Base-by-base conservation (phyloP, 2,888 invertebrate species). In the Yponomeuta evonymella region DNA sequence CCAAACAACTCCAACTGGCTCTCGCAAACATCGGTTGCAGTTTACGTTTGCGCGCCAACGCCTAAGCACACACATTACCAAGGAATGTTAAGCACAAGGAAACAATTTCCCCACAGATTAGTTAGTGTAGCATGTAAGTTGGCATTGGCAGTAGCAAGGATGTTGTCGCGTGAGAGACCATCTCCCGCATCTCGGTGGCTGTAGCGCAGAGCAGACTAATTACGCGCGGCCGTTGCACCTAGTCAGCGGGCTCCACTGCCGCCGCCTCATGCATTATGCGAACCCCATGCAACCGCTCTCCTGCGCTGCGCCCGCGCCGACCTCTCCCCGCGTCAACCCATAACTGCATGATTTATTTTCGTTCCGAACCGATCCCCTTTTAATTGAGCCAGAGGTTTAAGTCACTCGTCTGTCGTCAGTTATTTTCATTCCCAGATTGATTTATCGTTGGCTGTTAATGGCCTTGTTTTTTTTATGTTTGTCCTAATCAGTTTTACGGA, bases 151-250 rank as follows among this genome's bases (percentile, higher is more conserved):
- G 67, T 23, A 48, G 67, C 67, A 36, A 67, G 67, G 69, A 36
- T 67, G 72, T 48, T 72, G 79, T 79, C 77, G 79, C 78, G 80
- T 81, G 81, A 80, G 81, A 82, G 81, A 74, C 74, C 77, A 81
- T 81, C 79, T 80, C 73, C 73, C 74, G 78, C 77, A 78, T 73
- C 72, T 72, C 71, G 51, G 51, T 15, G 51, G 72, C 76, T 76
- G 43, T 73, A 73, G 71, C 72, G 71, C 76, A 79, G 79, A 82
- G 71, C 76, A 79, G 79, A 82, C 84, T 86, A 86, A 85, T 87
- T 86, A 83, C 82, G 82, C 83, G 76, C 78, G 87, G 83, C 80
- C 87, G 77, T 82, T 86, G 86, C 84, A 80, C 86, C 79, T 48
- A 15, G 58, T 33, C 43, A 12, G 15, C 51, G 15, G 15, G 51